Conservation (phyloP, 2,888 invertebrate genomes). For the Aproaerema taeniolella region DNA sequence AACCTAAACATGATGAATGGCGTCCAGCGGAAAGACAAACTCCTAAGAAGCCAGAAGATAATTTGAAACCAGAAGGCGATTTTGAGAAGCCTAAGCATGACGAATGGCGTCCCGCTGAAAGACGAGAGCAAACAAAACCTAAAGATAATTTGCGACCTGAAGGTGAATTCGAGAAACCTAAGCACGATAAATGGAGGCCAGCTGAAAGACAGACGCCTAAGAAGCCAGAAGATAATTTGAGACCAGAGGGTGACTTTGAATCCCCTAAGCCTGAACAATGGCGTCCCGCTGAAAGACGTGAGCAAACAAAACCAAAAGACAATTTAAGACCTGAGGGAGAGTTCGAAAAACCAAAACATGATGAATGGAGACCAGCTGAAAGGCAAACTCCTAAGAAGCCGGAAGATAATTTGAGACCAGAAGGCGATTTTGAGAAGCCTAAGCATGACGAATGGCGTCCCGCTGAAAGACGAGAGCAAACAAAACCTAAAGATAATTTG, state of each 20-base stretch:
- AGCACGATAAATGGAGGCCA: slow-evolving; percentile 47
- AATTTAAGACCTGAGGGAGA: slow-evolving; percentile 76
- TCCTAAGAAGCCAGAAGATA: slow-evolving; percentile 59
- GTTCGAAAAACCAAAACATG: slow-evolving; percentile 47
- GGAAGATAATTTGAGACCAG: slow-evolving; percentile 71
- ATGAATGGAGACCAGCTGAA: slow-evolving; percentile 55
- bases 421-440: slow-evolving; percentile 71
- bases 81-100: slow-evolving; percentile 64
- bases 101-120: slow-evolving; percentile 63
- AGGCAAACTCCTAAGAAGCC: slow-evolving; percentile 61
- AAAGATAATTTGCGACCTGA: slow-evolving; percentile 75
- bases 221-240: slow-evolving; percentile 73
- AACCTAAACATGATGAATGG: slow-evolving; percentile 52
- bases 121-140: slow-evolving; percentile 52
- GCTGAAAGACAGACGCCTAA: slow-evolving; percentile 56
- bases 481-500: slow-evolving; percentile 63
- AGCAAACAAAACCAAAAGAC: slow-evolving; percentile 53
- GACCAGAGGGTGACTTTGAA: slow-evolving; percentile 75
- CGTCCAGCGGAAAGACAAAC: slow-evolving; percentile 65
- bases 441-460: slow-evolving; percentile 52
- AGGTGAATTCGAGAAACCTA: slow-evolving; percentile 69
- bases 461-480: slow-evolving; percentile 49
- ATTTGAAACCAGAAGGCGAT: slow-evolving; percentile 70
- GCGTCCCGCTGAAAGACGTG: slow-evolving; percentile 53
- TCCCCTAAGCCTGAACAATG: slow-evolving; percentile 44